A percentile compares a stretch with the other conserved stretches of the same genome.
These are phyloP conservation scores for Poecilus cupreus DNA, from an alignment of 2,888 invertebrate genomes.

Conservation along the genomic window DNA sequence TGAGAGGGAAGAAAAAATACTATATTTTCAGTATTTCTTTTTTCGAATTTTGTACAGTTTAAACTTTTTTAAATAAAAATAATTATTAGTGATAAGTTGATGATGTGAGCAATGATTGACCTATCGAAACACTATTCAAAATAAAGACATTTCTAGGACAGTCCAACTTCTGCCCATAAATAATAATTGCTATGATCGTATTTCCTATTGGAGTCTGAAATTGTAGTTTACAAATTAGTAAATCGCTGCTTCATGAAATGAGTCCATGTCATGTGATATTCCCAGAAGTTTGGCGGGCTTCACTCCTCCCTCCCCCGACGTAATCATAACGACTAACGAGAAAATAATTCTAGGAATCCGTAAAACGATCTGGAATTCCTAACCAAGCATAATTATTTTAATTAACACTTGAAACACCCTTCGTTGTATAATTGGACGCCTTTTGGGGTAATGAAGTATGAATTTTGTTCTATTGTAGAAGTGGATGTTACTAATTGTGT, in stretches of 20 bases:
- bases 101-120: too few relatives aligned
- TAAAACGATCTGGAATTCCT: constrained; percentile 2
- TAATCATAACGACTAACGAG: neutral
- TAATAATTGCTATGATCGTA: too few relatives aligned
- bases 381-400: constrained; percentile 27
- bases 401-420: constrained; percentile 8
- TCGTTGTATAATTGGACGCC: constrained; percentile 2
- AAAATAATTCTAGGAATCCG: constrained; percentile 17
- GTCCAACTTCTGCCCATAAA: too few relatives aligned
- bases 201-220: neutral
- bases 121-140: too few relatives aligned
- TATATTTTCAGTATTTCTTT: too few relatives aligned
- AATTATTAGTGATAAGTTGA: too few relatives aligned
- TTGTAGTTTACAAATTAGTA: neutral
- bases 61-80: too few relatives aligned
- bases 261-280: neutral
- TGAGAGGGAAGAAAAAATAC: too few relatives aligned
- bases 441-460: neutral
- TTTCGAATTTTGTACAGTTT: too few relatives aligned
- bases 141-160: too few relatives aligned
- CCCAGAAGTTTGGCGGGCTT: neutral
- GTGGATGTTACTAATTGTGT: neutral
- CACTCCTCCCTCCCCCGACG: neutral
- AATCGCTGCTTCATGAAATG: neutral
- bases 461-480: neutral